Evolutionary conservation across 2,888 invertebrate genomes (phyloP).

Genomic region (Pandemis corylana): DNA sequence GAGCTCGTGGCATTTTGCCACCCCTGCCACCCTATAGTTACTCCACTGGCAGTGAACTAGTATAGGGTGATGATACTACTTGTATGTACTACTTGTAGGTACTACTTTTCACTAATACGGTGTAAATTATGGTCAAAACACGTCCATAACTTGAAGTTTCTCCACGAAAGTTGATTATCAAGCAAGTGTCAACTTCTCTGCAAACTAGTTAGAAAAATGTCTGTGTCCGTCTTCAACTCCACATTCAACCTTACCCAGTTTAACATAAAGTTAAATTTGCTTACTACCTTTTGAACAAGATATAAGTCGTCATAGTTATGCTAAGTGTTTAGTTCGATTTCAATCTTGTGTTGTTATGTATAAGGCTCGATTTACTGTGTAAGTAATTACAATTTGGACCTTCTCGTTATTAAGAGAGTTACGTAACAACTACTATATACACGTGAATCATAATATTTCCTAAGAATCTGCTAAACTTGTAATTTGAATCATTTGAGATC

Average conservation of each 20-base stretch:
- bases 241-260: neutral
- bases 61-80: too few species aligned
- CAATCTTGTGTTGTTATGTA: neutral
- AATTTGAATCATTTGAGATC: neutral
- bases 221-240: neutral
- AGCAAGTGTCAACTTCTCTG: neutral
- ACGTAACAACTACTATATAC: neutral
- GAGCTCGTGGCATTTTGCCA: too few species aligned
- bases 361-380: neutral
- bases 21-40: too few species aligned
- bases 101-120: neutral
- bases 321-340: neutral
- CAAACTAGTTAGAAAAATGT: neutral
- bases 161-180: constrained; percentile 5
- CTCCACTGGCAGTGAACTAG: too few species aligned
- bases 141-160: neutral
- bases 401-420: neutral
- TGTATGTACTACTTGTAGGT: too few species aligned
- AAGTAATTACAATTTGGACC: neutral
- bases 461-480: neutral
- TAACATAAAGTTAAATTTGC: neutral
- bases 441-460: neutral
- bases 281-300: neutral
- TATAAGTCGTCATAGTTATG: neutral
- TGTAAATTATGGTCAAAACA: neutral